phyloP scores from a whole-genome alignment of 2,888 invertebrate species.

The Scotopteryx bipunctaria region DNA sequence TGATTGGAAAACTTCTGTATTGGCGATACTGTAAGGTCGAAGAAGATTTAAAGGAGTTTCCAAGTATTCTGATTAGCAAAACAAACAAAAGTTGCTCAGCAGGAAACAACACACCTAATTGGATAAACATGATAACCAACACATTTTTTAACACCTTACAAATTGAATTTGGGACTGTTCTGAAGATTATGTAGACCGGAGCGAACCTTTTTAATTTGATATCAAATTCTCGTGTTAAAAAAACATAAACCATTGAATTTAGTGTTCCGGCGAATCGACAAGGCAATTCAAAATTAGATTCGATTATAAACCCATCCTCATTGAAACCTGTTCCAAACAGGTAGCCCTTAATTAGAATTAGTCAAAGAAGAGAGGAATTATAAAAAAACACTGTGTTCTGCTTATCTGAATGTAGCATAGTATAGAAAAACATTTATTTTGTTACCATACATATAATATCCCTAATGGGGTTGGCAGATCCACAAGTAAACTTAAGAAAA shows the following conservation, averaged over 20 bases:
- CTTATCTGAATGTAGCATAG: too few species aligned
- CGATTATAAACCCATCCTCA: constrained; percentile 7
- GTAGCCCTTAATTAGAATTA: constrained; percentile 14
- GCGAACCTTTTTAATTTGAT: constrained; percentile 14
- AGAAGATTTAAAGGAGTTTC: constrained; percentile 33
- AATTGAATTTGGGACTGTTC: constrained; percentile 20
- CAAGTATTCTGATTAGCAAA: constrained; percentile 36
- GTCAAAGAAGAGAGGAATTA: neutral
- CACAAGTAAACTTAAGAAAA: too few species aligned
- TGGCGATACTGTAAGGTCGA: constrained; percentile 31
- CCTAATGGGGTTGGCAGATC: too few species aligned
- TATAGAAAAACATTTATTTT: too few species aligned
- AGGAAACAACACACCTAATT: constrained; percentile 23
- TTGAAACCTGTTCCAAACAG: constrained; percentile 12
- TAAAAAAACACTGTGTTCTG: neutral
- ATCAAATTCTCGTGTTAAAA: neutral
- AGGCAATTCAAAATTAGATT: constrained; percentile 12
- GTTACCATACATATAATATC: too few species aligned
- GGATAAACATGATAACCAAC: constrained; percentile 10
- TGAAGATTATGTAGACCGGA: constrained; percentile 6
- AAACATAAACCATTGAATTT: constrained; percentile 13
- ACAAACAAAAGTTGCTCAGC: constrained; percentile 23
- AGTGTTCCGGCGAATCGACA: constrained; percentile 6
- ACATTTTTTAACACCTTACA: constrained; percentile 18
- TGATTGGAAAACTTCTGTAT: constrained; percentile 51